A percentile compares a stretch with the other conserved stretches of the same genome.
Conservation (phyloP, 2,797 vertebrate genomes). For the Psittacula echo region DNA sequence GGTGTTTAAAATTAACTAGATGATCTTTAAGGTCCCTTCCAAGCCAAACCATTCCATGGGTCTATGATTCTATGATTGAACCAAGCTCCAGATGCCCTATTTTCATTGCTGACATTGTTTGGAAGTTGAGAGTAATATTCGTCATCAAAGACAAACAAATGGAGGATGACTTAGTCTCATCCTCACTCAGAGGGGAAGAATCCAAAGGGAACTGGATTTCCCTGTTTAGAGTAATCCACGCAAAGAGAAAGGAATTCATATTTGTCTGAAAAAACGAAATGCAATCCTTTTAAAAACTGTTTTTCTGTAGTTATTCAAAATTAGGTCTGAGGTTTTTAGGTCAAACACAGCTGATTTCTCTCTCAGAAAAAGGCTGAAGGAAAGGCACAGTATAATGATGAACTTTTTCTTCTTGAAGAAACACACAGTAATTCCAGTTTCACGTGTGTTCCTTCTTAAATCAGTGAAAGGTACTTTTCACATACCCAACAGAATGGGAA, state of each 20-base stretch:
- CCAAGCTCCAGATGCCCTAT: background rate
- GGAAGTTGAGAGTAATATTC: slow-evolving; percentile 17
- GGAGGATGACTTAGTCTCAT: slow-evolving; percentile 34
- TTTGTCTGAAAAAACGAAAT: slow-evolving; percentile 27
- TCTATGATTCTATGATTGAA: background rate
- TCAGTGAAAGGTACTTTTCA: background rate
- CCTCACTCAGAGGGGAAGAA: slow-evolving; percentile 10
- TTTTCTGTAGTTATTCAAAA: background rate
- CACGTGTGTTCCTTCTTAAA: background rate
- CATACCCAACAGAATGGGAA: background rate
- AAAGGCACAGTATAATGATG: background rate
- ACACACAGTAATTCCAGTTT: background rate
- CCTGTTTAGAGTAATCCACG: background rate
- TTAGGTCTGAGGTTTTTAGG: background rate
- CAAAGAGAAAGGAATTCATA: background rate
- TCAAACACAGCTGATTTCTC: background rate
- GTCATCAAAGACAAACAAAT: slow-evolving; percentile 50
- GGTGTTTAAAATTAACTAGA: background rate
- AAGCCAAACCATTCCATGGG: background rate
- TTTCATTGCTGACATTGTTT: slow-evolving; percentile 42
- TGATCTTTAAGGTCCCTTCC: background rate
- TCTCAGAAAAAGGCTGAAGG: background rate
- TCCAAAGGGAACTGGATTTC: slow-evolving; percentile 43
- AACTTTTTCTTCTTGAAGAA: background rate
- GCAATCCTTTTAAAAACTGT: background rate